Conservation (phyloP, 2,888 invertebrate genomes). For the Philonicus albiceps region DNA sequence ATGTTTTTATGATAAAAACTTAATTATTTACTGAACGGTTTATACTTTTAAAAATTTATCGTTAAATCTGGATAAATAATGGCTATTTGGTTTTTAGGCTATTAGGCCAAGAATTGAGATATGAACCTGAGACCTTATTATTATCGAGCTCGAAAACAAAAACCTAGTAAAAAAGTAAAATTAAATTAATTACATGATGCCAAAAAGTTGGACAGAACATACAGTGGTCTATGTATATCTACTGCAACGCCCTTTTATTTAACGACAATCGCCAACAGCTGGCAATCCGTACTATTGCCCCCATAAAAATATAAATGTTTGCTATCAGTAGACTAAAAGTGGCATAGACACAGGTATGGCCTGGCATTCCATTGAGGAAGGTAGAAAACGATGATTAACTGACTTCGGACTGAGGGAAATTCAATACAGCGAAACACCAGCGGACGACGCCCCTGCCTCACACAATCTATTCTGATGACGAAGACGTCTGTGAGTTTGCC, state of each 20-base stretch:
- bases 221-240: no score
- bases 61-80: no score
- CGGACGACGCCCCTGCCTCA: conserved; percentile 26
- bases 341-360: not conserved
- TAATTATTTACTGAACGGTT: no score
- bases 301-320: not conserved
- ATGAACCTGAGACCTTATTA: no score
- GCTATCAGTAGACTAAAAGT: not conserved
- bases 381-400: not conserved
- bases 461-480: not conserved
- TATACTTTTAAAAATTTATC: no score
- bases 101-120: no score
- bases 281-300: not conserved
- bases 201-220: no score
- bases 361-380: not conserved
- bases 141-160: no score
- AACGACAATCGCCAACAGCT: not conserved
- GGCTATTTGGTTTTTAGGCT: no score
- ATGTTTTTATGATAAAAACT: no score
- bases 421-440: not conserved
- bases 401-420: not conserved
- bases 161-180: no score
- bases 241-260: not conserved
- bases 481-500: not conserved
- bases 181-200: no score